Conservation (phyloP, 2,888 invertebrate species). For the Muscina levida region DNA sequence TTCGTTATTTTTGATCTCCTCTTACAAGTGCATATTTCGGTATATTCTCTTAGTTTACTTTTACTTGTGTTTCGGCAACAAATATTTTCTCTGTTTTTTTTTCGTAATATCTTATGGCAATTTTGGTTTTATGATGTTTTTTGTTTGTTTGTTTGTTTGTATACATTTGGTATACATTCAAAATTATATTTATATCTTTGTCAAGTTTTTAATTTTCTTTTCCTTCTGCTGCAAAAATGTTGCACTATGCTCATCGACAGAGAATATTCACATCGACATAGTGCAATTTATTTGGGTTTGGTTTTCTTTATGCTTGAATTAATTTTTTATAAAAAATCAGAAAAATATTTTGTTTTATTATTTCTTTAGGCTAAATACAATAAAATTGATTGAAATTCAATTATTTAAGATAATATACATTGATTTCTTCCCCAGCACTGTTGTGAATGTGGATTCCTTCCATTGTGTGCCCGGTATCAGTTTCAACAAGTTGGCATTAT, state of each 20-base stretch:
- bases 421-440: neutral
- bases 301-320: constrained; percentile 8
- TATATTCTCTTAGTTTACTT: constrained; percentile 13
- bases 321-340: constrained; percentile 34
- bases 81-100: constrained; percentile 31
- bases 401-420: constrained; percentile 53
- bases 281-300: constrained; percentile 15
- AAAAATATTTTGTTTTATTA: constrained; percentile 41
- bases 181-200: constrained; percentile 50
- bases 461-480: neutral
- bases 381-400: constrained; percentile 61
- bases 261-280: neutral
- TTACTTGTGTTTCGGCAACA: constrained; percentile 29
- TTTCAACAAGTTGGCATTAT: constrained; percentile 24
- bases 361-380: constrained; percentile 51
- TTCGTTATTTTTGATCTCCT: neutral
- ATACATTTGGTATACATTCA: neutral
- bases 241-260: neutral
- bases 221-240: constrained; percentile 3
- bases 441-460: neutral
- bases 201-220: constrained; percentile 49
- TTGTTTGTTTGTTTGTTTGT: neutral
- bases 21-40: constrained; percentile 38
- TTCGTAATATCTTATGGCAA: neutral
- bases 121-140: too few relatives aligned